Evolutionary conservation across 1,140 invertebrate genomes (phyloP), one percentile per base, ranked within the genome.

Genomic region (Brachionus manjavacas): DNA sequence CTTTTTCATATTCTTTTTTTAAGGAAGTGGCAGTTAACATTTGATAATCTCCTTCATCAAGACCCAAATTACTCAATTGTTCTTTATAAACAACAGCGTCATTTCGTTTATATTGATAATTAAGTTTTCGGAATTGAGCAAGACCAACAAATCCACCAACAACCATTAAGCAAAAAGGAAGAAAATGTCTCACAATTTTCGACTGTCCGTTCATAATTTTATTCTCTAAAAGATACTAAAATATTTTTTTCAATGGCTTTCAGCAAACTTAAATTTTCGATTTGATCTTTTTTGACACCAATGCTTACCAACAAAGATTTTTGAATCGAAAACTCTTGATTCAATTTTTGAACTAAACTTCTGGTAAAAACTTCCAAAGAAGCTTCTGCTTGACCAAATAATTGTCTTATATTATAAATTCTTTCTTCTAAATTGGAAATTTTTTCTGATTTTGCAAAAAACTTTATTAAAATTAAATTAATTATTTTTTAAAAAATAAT

Each of bases 41-140:
- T 81, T 81, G 79, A 81, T 81, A 81, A 68, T 68, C 64, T 23
- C 60, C 52, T 35, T 81, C 35, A 43, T 81, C 79, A 11, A 81
- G 12, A 23, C 79, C 79, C 16, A 81, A n/a, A 25, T 76, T 46
- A 23, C 20, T 76, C 16, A 81, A 43, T 46, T 81, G 79, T 25
- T 81, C 79, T 60, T 68, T 60, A 64, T 81, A 81, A 60, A 81
- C 41, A 41, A 68, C 39, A 41, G 79, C 28, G 39, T 81, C 79
- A 31, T 81, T 81, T 9, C 64, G n/a, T 43, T 81, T 81, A 64
- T 81, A 81, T 68, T 81, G 52, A 25, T 81, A 81, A 81, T 81
- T 81, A 12, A 81, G 23, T 25, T 81, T 81, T 60, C 79, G 7
- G 52, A 81, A 81, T 81, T 81, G 79, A 23, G 79, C 79, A n/a